These are phyloP conservation scores for Micrastur ruficollis DNA, from an alignment of 2,797 vertebrate species.

Conservation along the genomic window DNA sequence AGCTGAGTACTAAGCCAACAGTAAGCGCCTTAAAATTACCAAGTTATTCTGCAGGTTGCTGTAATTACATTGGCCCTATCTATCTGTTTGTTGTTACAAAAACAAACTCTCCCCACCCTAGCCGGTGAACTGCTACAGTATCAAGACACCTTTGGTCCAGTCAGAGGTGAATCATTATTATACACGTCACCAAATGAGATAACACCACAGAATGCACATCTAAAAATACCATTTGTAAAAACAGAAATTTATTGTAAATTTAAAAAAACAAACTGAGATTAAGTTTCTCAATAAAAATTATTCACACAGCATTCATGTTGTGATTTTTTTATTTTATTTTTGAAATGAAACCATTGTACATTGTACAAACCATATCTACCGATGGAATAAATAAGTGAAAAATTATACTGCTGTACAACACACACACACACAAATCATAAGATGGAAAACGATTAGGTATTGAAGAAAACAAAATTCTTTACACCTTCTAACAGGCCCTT, in stretches of 20 bases:
- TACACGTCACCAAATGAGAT: neutral
- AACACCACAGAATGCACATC: neutral
- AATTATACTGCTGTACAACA: slow-evolving; percentile 92
- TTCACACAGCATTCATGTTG: slow-evolving; percentile 47
- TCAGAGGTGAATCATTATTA: neutral
- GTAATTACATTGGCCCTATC: neutral
- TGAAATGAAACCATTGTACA: slow-evolving; percentile 96
- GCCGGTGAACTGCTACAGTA: neutral
- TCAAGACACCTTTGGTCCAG: neutral
- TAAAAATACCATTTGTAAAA: neutral
- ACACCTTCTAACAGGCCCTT: slow-evolving; percentile 78
- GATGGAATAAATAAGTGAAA: slow-evolving; percentile 99
- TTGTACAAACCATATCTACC: slow-evolving; percentile 97
- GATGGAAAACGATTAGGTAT: slow-evolving; percentile 70
- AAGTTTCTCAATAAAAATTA: slow-evolving; percentile 17
- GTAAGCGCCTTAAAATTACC: neutral
- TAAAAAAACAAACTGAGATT: neutral
- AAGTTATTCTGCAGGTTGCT: neutral
- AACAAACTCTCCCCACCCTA: neutral
- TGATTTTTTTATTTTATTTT: slow-evolving; percentile 78
- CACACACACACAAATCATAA: slow-evolving; percentile 83
- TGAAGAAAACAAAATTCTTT: slow-evolving; percentile 72
- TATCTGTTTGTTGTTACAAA: neutral
- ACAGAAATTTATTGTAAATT: slow-evolving; percentile 11
- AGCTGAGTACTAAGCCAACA: rapidly evolving